Evolutionary conservation across 2,797 vertebrate genomes (phyloP).

Genomic region (Arrhamphus sclerolepis): DNA sequence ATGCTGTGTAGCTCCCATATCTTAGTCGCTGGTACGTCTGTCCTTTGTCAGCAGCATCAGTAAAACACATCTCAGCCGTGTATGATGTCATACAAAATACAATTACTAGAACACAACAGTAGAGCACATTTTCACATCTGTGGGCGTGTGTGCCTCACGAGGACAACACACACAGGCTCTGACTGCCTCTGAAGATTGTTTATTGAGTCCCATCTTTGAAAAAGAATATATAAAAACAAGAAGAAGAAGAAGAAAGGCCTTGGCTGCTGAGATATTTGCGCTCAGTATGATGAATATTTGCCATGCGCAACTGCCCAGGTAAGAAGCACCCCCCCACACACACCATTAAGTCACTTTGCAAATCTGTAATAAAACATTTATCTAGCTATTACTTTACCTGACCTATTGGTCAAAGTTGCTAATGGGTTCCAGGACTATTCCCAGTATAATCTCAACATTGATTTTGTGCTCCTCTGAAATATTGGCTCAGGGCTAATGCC

Average conservation of each 20-base stretch:
- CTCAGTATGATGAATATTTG: constrained; percentile 79
- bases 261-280: constrained; percentile 61
- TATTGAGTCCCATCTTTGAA: constrained; percentile 43
- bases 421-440: constrained; percentile 88
- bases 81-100: constrained; percentile 38
- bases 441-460: constrained; percentile 82
- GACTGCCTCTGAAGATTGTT: constrained; percentile 39
- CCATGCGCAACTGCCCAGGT: constrained; percentile 77
- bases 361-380: constrained; percentile 97
- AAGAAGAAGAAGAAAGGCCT: constrained; percentile 38
- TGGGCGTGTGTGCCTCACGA: constrained; percentile 7
- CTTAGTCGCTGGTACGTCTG: background rate
- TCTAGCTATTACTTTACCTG: constrained; percentile 92
- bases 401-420: constrained; percentile 91
- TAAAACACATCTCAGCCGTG: constrained; percentile 2
- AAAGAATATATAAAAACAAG: constrained; percentile 9
- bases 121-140: constrained; percentile 21
- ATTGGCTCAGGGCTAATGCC: constrained; percentile 83
- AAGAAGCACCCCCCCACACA: constrained; percentile 79
- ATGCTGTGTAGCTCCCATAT: background rate
- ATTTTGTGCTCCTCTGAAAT: constrained; percentile 87
- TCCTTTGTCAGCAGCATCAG: constrained; percentile 4
- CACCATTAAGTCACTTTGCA: constrained; percentile 86
- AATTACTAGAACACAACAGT: constrained; percentile 31
- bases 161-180: constrained; percentile 31